phyloP scores from a whole-genome alignment of 2,888 invertebrate species.

The Kryphioiulus occultus region DNA sequence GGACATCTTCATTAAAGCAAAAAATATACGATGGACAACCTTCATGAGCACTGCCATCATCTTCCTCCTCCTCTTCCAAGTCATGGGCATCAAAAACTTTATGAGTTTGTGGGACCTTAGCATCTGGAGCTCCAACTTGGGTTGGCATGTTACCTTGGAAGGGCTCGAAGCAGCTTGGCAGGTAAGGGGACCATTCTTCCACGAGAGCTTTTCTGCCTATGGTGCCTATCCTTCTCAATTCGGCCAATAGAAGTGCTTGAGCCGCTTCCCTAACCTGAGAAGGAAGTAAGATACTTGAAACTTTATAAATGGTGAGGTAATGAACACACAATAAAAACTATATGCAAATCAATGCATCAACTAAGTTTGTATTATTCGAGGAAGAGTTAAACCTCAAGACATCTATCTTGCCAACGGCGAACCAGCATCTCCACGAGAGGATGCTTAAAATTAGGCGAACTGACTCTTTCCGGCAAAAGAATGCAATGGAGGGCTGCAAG shows the following conservation, averaged over 20 bases:
- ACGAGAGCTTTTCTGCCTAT: conserved; percentile 92
- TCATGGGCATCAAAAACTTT: conserved; percentile 66
- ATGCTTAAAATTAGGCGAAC: conserved; percentile 79
- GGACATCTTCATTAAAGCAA: background rate
- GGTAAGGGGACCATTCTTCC: conserved; percentile 94
- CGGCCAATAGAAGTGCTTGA: conserved; percentile 92
- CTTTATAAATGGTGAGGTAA: background rate
- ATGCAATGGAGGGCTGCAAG: conserved; percentile 96
- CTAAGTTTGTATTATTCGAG: background rate
- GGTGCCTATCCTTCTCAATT: conserved; percentile 84
- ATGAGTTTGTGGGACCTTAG: background rate
- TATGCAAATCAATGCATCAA: background rate
- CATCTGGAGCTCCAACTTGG: background rate
- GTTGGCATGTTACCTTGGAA: conserved; percentile 53
- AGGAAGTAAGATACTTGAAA: background rate
- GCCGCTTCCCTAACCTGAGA: conserved; percentile 85
- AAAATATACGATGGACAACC: conserved; percentile 37
- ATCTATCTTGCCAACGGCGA: conserved; percentile 97
- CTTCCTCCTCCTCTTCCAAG: conserved; percentile 72
- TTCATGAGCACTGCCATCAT: conserved; percentile 53
- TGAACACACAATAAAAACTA: background rate
- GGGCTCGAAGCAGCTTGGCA: conserved; percentile 76
- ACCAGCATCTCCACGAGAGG: conserved; percentile 98
- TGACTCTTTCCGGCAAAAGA: conserved; percentile 90
- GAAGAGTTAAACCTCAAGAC: conserved; percentile 77